Percentiles rank a stretch among this genome's conserved stretches.
Conservation (phyloP, 1,140 invertebrate genomes). For the Drosophila tsacasi region DNA sequence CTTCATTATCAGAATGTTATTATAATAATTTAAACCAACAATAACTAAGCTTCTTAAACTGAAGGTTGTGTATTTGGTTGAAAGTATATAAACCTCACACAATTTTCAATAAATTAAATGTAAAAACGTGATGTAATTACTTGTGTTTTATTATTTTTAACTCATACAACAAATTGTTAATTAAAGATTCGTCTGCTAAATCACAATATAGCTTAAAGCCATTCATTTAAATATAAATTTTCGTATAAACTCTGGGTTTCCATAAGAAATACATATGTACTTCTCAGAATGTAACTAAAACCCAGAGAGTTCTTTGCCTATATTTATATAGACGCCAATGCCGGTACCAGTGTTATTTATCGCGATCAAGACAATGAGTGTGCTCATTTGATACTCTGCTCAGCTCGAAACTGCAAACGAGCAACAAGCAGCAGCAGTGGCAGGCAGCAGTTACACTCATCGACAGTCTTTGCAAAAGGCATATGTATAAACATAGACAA, state of each 20-base stretch:
- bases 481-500: constrained; percentile 34
- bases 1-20: neutral
- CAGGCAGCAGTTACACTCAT: constrained; percentile 31
- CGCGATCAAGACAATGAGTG: constrained; percentile 26
- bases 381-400: constrained; percentile 31
- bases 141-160: neutral
- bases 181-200: neutral
- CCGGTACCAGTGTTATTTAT: constrained; percentile 4
- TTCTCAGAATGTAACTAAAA: neutral
- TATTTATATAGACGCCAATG: neutral
- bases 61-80: too few relatives aligned
- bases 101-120: neutral
- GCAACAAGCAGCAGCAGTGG: constrained; percentile 32
- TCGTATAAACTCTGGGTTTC: neutral
- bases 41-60: neutral
- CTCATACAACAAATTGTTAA: neutral
- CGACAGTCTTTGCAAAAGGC: constrained; percentile 29
- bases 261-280: neutral
- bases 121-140: neutral
- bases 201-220: neutral
- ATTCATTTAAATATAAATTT: neutral
- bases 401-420: constrained; percentile 31
- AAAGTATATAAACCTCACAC: too few relatives aligned
- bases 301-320: neutral
- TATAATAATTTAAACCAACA: neutral